phyloP scores from a whole-genome alignment of 2,797 vertebrate species.

The Spondyliosoma cantharus region DNA sequence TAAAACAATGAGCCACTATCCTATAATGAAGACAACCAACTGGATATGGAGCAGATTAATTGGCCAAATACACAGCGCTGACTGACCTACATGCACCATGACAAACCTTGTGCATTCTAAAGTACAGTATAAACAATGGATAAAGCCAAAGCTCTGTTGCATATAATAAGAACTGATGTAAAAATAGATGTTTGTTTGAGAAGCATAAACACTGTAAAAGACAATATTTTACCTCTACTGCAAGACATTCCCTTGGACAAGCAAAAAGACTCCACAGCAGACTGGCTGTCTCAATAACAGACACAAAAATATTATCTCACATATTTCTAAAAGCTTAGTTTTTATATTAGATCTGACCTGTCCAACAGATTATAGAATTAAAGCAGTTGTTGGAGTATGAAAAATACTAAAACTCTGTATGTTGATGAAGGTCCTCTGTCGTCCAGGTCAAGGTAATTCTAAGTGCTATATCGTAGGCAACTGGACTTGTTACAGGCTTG shows the following conservation, averaged over 20 bases:
- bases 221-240: background rate
- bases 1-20: slow-evolving; percentile 69
- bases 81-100: slow-evolving; percentile 57
- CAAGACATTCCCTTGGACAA: background rate
- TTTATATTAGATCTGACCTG: background rate
- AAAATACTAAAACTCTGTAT: background rate
- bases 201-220: background rate
- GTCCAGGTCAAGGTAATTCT: too few relatives aligned
- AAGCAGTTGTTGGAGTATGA: background rate
- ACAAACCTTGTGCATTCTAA: slow-evolving; percentile 26
- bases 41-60: slow-evolving; percentile 42
- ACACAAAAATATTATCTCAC: slow-evolving; percentile 1
- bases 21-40: slow-evolving; percentile 51
- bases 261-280: background rate
- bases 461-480: too few relatives aligned
- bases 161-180: background rate
- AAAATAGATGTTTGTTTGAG: background rate
- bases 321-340: background rate
- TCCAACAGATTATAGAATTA: slow-evolving; percentile 1
- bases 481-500: too few relatives aligned
- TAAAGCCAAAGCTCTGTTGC: background rate
- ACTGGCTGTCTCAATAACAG: background rate
- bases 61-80: slow-evolving; percentile 9
- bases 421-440: too few relatives aligned
- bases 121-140: slow-evolving; percentile 26